Percentiles rank a stretch among this genome's conserved stretches.
phyloP scores from a whole-genome alignment of 2,797 vertebrate genomes.

The Catostomus latipinnis region DNA sequence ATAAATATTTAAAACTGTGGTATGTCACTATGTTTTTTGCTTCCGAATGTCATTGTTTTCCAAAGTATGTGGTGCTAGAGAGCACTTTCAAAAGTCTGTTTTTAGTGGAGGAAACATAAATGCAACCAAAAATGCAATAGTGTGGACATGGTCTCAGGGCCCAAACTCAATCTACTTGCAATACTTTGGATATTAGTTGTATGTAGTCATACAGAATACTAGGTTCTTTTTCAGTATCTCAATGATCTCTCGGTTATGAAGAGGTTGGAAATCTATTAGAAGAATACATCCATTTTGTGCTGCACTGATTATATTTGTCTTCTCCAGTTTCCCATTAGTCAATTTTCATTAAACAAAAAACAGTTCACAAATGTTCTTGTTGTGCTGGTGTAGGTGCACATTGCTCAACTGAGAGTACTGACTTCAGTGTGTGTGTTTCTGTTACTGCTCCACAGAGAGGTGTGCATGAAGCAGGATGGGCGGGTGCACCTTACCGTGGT shows the following conservation, averaged over 20 bases:
- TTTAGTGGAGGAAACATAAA: no score
- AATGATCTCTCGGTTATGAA: background rate
- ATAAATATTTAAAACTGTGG: no score
- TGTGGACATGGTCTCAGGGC: no score
- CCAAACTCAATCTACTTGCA: no score
- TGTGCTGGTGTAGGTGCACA: conserved; percentile 1
- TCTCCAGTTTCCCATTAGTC: background rate
- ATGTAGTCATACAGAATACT: background rate
- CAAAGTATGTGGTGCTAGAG: no score
- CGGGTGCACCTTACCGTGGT: conserved; percentile 95
- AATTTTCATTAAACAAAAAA: background rate
- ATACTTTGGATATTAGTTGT: no score
- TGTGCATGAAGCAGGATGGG: conserved; percentile 89
- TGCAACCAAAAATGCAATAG: no score
- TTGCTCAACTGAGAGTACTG: background rate
- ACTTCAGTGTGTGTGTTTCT: conserved; percentile 42
- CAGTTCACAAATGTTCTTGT: conserved; percentile 9
- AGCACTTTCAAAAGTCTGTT: no score
- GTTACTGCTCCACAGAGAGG: conserved; percentile 80
- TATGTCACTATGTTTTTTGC: no score
- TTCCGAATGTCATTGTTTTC: no score
- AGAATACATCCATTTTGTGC: background rate
- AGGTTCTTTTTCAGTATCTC: background rate
- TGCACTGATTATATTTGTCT: conserved; percentile 1
- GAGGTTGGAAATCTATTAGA: background rate